A percentile compares a stretch with the other conserved stretches of the same genome.
phyloP scores from a whole-genome alignment of 2,797 vertebrate species.

The Brachymystax lenok region DNA sequence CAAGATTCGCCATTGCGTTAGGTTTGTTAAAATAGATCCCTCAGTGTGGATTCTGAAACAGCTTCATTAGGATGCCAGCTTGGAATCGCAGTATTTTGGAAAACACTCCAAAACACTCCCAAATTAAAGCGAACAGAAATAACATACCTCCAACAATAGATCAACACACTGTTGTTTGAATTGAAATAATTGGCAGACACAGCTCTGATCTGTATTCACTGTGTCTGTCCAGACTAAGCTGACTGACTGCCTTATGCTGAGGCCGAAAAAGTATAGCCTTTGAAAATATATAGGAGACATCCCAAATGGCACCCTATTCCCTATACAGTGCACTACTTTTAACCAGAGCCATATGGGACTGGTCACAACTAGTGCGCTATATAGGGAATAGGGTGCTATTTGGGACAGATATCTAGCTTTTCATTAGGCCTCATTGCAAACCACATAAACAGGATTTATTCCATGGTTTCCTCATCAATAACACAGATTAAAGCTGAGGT shows the following conservation, averaged over 20 bases:
- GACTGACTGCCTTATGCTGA: neutral
- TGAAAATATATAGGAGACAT: neutral
- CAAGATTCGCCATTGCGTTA: too few species aligned
- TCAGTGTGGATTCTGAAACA: neutral
- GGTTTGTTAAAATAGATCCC: too few species aligned
- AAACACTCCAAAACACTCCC: neutral
- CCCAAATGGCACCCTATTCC: neutral
- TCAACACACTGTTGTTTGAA: neutral
- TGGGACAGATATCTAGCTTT: neutral
- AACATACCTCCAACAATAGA: neutral
- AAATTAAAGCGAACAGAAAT: neutral
- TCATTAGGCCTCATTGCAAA: neutral
- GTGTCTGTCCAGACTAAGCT: neutral
- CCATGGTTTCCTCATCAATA: slow-evolving; percentile 43
- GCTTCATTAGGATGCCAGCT: neutral
- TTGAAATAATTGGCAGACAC: slow-evolving; percentile 1
- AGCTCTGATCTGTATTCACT: slow-evolving; percentile 14
- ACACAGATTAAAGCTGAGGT: slow-evolving; percentile 41
- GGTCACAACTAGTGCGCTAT: too few species aligned
- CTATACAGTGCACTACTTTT: neutral
- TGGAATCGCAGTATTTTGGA: neutral
- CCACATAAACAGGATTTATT: slow-evolving; percentile 38
- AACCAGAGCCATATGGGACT: too few species aligned
- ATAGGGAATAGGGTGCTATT: neutral
- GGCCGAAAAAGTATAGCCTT: slow-evolving; percentile 7